Base-by-base conservation (phyloP, 1,140 invertebrate species). In the Drosophila bipectinata region DNA sequence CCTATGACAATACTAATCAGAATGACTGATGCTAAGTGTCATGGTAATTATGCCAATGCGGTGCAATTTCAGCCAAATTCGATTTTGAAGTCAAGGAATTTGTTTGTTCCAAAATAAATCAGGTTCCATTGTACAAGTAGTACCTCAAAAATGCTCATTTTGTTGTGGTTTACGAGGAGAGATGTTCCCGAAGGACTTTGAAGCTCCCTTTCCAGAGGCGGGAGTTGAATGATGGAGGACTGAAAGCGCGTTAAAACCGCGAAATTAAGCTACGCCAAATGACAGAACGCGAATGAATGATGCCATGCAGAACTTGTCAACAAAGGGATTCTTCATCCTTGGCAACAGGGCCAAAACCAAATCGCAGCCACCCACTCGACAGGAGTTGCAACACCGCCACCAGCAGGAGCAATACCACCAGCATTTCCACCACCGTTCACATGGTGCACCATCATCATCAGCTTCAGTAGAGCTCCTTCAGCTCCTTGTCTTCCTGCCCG, bases 211-310 rank as follows among this genome's bases (percentile, higher is more conserved):
- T 8, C 9, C 4, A n/a, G 55, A 7, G 18, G 5, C 0, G 18
- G 44, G 4, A 32, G 49, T 74, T 39, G n/a, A 41, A 45, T 58
- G 56, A 7, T 24, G n/a, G 1, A 24, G 44, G 7, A 52, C 44
- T 78, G 48, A n/a, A 83, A 83, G 79, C 79, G 80, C 58, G 80
- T 68, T 44, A 60, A 79, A 79, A 76, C 74, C 82, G 74, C 82
- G 68, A 85, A 85, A 85, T 81, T 81, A 78, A 75, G 81, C 81
- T 74, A 75, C 63, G 66, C 66, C 51, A 68, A 69, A 69, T 69
- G 48, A 73, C 49, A 51, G 72, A 67, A 73, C 49, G 44, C 59
- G 47, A 73, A 73, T 72, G 71, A 73, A 54, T 45, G 79, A 54
- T 56, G 69, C 72, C 71, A 64, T 74, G 69, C 59, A 67, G 72